A percentile compares a stretch with the other conserved stretches of the same genome.
These are phyloP conservation scores for Chrysomallon squamiferum DNA, from an alignment of 1,140 invertebrate species.

Conservation along the genomic window DNA sequence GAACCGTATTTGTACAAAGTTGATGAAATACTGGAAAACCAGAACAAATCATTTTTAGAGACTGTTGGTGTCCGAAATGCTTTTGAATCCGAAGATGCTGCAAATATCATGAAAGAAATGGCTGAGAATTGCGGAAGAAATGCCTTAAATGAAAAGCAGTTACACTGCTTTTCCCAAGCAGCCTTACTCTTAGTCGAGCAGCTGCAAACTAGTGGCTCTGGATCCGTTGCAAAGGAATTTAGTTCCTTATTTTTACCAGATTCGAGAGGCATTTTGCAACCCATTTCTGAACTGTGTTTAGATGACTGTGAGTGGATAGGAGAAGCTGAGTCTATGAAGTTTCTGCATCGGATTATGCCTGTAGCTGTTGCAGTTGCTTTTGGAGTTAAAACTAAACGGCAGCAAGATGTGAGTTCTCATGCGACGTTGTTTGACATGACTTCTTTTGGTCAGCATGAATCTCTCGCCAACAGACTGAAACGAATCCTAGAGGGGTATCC, in stretches of 20 bases:
- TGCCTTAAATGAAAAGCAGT: neutral
- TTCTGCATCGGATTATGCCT: constrained; percentile 29
- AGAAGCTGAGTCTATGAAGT: constrained; percentile 13
- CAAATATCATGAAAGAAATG: neutral
- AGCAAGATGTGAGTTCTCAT: constrained; percentile 16
- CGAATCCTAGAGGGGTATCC: constrained; percentile 49
- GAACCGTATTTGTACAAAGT: neutral
- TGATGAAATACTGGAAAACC: neutral
- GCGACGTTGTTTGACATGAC: constrained; percentile 6
- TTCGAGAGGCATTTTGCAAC: constrained; percentile 1
- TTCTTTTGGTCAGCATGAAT: constrained; percentile 56
- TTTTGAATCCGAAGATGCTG: neutral
- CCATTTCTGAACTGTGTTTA: constrained; percentile 23
- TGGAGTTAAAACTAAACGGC: constrained; percentile 32
- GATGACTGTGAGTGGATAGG: constrained; percentile 22
- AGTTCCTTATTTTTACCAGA: constrained; percentile 19
- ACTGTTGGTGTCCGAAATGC: constrained; percentile 1
- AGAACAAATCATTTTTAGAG: neutral
- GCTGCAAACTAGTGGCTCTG: neutral
- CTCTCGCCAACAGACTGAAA: constrained; percentile 45
- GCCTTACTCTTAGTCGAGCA: neutral
- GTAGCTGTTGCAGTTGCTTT: constrained; percentile 17
- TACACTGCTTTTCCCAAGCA: neutral
- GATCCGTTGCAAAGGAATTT: neutral
- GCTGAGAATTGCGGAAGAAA: neutral